Evolutionary conservation across 2,113 vertebrate genomes (phyloP).

Genomic region (Spermophilus dauricus): DNA sequence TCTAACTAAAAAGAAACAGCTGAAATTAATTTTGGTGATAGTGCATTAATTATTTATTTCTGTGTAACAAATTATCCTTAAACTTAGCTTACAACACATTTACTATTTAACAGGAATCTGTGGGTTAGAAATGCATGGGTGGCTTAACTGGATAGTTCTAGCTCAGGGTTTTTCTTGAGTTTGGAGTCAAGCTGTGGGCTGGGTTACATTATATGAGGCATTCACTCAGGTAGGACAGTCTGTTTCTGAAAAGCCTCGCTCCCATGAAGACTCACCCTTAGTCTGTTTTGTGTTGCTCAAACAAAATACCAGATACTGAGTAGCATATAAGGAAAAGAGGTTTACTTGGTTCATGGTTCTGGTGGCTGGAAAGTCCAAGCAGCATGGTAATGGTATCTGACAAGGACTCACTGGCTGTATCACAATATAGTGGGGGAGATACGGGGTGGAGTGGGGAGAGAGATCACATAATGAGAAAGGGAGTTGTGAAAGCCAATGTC

Average conservation of each 20-base stretch:
- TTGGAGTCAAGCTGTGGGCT: not conserved
- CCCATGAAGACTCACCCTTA: not conserved
- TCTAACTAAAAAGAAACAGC: not conserved
- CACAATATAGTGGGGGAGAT: not conserved
- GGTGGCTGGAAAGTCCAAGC: not conserved
- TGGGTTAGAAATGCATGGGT: not conserved
- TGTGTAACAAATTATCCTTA: not conserved
- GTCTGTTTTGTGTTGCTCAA: not conserved
- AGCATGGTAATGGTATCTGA: not conserved
- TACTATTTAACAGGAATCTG: not conserved
- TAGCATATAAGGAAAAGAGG: not conserved
- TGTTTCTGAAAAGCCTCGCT: not conserved
- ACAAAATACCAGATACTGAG: not conserved
- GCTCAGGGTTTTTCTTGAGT: not conserved
- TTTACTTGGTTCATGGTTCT: not conserved
- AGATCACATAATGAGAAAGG: not conserved
- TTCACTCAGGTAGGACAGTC: not conserved
- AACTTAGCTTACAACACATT: not conserved
- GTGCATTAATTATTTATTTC: conserved; percentile 9
- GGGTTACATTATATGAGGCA: not conserved
- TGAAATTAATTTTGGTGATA: not conserved
- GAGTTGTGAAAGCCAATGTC: not conserved
- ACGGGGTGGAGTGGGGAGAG: accelerated
- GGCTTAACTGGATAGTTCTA: not conserved
- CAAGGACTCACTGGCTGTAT: not conserved